Evolutionary conservation across 2,797 vertebrate genomes (phyloP).

Genomic region (Delichon dasypus): DNA sequence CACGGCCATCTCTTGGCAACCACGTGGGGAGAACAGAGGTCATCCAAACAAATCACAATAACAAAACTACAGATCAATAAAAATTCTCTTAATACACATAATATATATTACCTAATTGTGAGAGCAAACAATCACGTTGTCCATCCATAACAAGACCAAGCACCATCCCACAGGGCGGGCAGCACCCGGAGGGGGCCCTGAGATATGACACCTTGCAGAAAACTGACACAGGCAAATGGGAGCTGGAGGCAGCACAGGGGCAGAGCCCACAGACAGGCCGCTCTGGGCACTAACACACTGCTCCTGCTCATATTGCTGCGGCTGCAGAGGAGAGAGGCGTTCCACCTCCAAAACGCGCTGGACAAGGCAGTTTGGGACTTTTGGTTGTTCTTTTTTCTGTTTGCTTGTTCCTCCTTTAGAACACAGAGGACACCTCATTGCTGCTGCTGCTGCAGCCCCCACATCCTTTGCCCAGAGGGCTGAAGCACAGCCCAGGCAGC

Average conservation of each 20-base stretch:
- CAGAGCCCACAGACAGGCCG: not conserved
- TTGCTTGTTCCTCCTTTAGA: not conserved
- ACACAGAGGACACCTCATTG: not conserved
- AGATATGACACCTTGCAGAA: not conserved
- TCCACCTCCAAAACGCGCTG: not conserved
- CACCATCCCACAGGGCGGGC: not conserved
- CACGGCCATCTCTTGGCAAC: not conserved
- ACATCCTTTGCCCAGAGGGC: not conserved
- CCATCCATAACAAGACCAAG: not conserved
- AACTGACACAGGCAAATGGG: not conserved
- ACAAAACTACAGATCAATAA: not conserved
- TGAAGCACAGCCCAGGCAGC: not conserved
- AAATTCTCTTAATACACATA: not conserved
- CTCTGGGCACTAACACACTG: not conserved
- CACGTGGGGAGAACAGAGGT: not conserved
- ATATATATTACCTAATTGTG: not conserved
- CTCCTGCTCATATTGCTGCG: not conserved
- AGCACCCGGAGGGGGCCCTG: not conserved
- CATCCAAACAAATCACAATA: not conserved
- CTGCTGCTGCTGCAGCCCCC: not conserved
- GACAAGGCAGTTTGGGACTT: not conserved
- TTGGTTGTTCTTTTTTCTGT: not conserved
- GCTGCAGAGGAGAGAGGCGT: not conserved
- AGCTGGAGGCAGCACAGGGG: not conserved
- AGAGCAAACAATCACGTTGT: not conserved